A percentile compares a stretch with the other conserved stretches of the same genome.
Conservation (phyloP, 2,113 vertebrate species). For the Lota lota region DNA sequence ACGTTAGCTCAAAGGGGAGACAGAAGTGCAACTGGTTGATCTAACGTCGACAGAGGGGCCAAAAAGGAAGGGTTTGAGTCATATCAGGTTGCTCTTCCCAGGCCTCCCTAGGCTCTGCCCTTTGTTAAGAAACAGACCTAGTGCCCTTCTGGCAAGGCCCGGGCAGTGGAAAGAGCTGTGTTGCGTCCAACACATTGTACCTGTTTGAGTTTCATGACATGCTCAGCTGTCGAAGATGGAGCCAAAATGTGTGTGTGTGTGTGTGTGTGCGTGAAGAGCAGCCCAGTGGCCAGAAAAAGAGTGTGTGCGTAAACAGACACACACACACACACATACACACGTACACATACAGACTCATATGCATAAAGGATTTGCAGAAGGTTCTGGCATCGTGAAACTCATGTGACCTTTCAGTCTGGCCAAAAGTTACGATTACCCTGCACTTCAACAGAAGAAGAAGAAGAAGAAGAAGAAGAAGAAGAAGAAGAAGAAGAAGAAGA, state of each 20-base stretch:
- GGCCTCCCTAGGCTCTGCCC: too few species aligned
- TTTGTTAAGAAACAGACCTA: slow-evolving; percentile 42
- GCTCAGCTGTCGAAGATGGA: slow-evolving; percentile 57
- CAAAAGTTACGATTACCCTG: too few species aligned
- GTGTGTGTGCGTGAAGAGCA: slow-evolving; percentile 9
- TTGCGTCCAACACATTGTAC: slow-evolving; percentile 61
- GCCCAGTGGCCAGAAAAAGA: not conserved
- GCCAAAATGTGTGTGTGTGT: slow-evolving; percentile 41
- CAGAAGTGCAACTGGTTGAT: too few species aligned
- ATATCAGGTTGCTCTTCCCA: too few species aligned
- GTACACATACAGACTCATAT: not conserved
- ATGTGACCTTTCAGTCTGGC: not conserved
- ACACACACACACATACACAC: slow-evolving; percentile 4
- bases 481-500: too few species aligned
- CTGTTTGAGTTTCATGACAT: slow-evolving; percentile 52
- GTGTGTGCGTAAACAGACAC: not conserved
- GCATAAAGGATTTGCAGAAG: not conserved
- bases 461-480: too few species aligned
- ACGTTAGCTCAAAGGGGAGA: too few species aligned
- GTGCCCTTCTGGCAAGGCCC: slow-evolving; percentile 44
- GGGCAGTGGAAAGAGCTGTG: slow-evolving; percentile 55
- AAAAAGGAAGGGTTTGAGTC: too few species aligned
- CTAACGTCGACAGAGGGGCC: too few species aligned
- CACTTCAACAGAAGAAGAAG: too few species aligned
- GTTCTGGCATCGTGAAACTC: not conserved